Base-by-base conservation (phyloP, 2,888 invertebrate genomes). In the Cotesia congregata region DNA sequence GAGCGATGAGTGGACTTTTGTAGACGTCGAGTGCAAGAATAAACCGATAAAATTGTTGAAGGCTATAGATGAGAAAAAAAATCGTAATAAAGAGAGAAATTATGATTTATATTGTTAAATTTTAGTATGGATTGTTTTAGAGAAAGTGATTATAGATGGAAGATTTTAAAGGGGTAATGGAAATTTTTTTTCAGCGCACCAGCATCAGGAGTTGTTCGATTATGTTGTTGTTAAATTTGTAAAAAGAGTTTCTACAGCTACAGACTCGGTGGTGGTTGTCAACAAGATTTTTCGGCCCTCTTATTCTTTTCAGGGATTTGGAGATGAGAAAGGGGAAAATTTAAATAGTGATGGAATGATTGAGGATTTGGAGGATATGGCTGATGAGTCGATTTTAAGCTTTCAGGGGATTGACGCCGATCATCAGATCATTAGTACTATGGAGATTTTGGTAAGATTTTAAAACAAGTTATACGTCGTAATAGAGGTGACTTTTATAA, bases 51-150 rank as follows among this genome's bases (percentile, higher is more conserved):
- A 50, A 12, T 12, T 50, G 50, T 12, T 50, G 2, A 50, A 50
- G 1, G 12, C 50, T 1, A 50, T 50, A 50, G 12, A 50, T 50
- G 50, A 7, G 50, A 50, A 50, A 50, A 1, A 12, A 12, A 50
- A 50, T 3, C 50, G 50, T 7, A 50, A 50, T 7, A 50, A 50
- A 7, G 3, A 50, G 4, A 50, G 12, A 12, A 83, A 85, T 70
- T 83, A 85, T 75, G 83, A 82, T 60, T 88, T 88, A 87, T 4
- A 50, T 65, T 85, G 4, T 82, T 74, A n/a, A 87, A 86, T 59
- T 88, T 88, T 60, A 80, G 80, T 38, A 39, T 62, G 72, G 30
- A 30, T 30, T 30, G 30, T 30, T 30, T 30, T 30, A 30, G 0
- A 30, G 0, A 30, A 62, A 74, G 15, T 50, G 12, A 1, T 17